Evolutionary conservation across 2,888 invertebrate species (phyloP).

Genomic region (Eristalinus sepulchralis): DNA sequence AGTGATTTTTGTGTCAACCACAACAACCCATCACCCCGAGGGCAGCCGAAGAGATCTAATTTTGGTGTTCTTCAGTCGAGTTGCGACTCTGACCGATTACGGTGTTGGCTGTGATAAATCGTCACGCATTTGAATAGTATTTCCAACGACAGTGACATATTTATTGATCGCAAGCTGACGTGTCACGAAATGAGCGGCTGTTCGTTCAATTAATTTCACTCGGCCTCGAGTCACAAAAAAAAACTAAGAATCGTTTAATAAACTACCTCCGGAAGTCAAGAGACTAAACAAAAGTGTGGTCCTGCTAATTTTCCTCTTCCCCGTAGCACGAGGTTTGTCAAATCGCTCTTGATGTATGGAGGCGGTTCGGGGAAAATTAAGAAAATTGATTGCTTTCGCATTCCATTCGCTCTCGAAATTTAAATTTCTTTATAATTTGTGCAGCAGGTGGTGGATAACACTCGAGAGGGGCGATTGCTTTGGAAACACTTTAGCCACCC

Average conservation of each 20-base stretch:
- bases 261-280: background rate
- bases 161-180: background rate
- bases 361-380: background rate
- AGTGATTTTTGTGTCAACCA: background rate
- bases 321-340: background rate
- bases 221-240: background rate
- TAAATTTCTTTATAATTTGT: background rate
- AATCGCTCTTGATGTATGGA: background rate
- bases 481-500: conserved; percentile 8
- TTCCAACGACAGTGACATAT: background rate
- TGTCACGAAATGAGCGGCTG: background rate
- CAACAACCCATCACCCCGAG: background rate
- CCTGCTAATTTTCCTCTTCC: background rate
- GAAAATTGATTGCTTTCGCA: background rate
- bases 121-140: background rate
- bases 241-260: background rate
- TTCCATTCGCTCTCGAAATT: background rate
- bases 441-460: conserved; percentile 33
- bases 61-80: background rate
- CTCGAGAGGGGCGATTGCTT: background rate
- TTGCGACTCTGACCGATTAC: background rate
- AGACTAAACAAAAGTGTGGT: background rate
- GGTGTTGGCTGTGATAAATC: background rate
- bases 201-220: background rate
- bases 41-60: background rate